Evolutionary conservation across 1,140 invertebrate genomes (phyloP), one percentile per base, ranked within the genome.

Genomic region (Matsumurasca onukii): DNA sequence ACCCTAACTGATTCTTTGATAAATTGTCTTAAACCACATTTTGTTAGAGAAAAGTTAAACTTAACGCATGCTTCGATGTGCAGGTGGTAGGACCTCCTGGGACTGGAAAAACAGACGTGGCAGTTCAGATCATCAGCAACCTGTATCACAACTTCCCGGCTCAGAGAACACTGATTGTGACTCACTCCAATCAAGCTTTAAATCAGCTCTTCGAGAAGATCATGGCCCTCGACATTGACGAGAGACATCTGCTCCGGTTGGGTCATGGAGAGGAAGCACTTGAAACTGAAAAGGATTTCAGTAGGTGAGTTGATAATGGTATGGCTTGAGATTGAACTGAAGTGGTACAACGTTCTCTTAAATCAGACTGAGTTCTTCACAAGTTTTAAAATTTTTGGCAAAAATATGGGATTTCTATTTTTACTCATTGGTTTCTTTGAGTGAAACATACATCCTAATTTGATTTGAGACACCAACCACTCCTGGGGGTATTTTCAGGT

Each of bases 161-260:
- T 81, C 97, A 99, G 77, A 85, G 98, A 63, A 99, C 97, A 0
- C 82, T 99, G 1, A 98, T 99, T 78, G 98, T 99, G 0, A 99
- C 98, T 0, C 98, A 99, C 82, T 99, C 97, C 20, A 99, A 99
- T 89, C 98, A 99, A 82, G 98, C 98, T 0, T 82, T 99, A 20
- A 99, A 99, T 87, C 98, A 99, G 80, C 83, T 99, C 31, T 99
- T 99, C 82, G 98, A 99, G 79, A 99, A 99, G 81, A 99, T 99
- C 72, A 99, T 99, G 82, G 91, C 91, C 3, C 79, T 99, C 48
- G 98, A 99, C 77, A 95, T 99, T 65, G 98, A 99, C 77, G 98
- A 99, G 77, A 82, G 98, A 1, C 98, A 99, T 88, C 82, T 99
- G 62, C 79, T 99, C 31, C 95, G 98, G 91, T 85, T 99, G n/a